Base-by-base conservation (phyloP, 2,888 invertebrate species). In the Osedax frankpressi region DNA sequence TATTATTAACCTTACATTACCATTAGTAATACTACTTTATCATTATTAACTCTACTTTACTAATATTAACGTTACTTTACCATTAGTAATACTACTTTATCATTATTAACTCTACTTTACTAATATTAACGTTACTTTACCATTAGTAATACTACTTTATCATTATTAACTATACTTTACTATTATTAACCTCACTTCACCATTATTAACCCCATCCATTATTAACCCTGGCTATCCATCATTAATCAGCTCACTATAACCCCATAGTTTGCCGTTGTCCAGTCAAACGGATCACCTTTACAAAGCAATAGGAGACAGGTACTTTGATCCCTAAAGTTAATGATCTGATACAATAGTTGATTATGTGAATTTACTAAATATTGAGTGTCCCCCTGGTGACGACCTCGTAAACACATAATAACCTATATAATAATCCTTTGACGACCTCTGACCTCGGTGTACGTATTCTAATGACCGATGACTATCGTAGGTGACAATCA, bases 221-320 rank as follows among this genome's bases (percentile, higher is more conserved):
- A 19, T 44, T 44, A 11, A 77, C 89, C 87, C 95, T 81, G 90
- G 91, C 11, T 92, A 93, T 0, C 92, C 93, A 1, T 93, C 91
- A 85, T 92, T 92, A 83, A 95, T 95, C 84, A 92, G 93, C 1
- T 93, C 94, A 0, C 81, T 80, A 3, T 80, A 81, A 14, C 68
- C n/a, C n/a, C n/a, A n/a, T 44, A 77, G 89, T 87, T 95, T 81
- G 90, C 91, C 11, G 92, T 93, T 0, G 92, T 93, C 1, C 93
- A 92, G 85, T 92, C 92, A 83, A 95, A 96, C 84, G 92, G 93
- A 1, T 93, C 94, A 0, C 81, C 81, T 3, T 80, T 82, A 14
- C 68, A 74, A 19, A 72, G 77, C 2, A 28, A 77, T 25, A 75
- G 79, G 24, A 76, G 77, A 2, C 77, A 80, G 44, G 44, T 44